These are phyloP conservation scores for Neuroscelio doddi DNA, from an alignment of 2,888 invertebrate species.

Conservation along the genomic window DNA sequence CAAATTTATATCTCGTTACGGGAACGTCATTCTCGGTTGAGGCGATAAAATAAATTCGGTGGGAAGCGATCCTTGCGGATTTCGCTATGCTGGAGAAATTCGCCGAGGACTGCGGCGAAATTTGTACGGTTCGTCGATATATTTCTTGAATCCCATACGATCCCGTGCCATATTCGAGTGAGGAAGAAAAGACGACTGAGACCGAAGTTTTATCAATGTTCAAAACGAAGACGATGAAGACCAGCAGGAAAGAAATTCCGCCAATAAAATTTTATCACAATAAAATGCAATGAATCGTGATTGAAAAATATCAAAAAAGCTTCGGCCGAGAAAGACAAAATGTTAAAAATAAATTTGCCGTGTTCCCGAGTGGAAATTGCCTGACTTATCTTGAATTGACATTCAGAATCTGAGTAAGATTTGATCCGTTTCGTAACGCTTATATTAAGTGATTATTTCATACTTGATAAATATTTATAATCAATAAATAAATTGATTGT, in stretches of 20 bases:
- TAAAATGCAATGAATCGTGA: conserved; percentile 34
- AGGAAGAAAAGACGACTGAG: conserved; percentile 24
- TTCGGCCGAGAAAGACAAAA: not conserved
- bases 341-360: not conserved
- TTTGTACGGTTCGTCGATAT: conserved; percentile 41
- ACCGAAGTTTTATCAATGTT: conserved; percentile 42
- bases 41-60: conserved; percentile 65
- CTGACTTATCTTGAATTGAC: no score
- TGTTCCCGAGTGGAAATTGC: not conserved
- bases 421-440: no score
- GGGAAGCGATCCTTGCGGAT: conserved; percentile 59
- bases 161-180: conserved; percentile 20
- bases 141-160: conserved; percentile 41
- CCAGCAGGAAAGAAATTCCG: conserved; percentile 33
- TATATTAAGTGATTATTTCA: no score
- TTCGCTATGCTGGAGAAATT: conserved; percentile 47
- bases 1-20: conserved; percentile 68
- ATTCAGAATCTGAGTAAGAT: no score
- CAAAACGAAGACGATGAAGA: conserved; percentile 39
- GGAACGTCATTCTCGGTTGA: conserved; percentile 63
- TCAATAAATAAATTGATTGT: no score
- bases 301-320: conserved; percentile 35
- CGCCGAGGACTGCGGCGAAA: conserved; percentile 35
- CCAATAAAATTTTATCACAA: conserved; percentile 47
- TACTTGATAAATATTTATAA: no score